Percentiles rank a stretch among this genome's conserved stretches.
phyloP scores from a whole-genome alignment of 1,140 invertebrate species.

The Orius insidiosus region DNA sequence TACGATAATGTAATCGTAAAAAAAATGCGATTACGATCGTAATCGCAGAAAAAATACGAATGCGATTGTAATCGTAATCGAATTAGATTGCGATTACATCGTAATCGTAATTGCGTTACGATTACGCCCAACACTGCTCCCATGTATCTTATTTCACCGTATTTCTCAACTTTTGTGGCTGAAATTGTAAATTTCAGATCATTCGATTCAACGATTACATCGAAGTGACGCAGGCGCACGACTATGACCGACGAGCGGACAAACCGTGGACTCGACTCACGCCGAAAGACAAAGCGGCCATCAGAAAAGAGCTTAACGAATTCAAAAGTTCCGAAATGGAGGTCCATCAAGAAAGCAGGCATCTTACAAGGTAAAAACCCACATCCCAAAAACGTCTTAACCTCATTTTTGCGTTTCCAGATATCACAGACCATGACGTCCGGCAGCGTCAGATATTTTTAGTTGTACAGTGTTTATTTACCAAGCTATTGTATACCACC shows the following conservation, averaged over 20 bases:
- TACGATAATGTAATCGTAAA: too few species aligned
- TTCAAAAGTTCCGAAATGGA: slow-evolving; percentile 99
- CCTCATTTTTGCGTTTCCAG: slow-evolving; percentile 8
- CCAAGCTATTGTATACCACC: slow-evolving; percentile 15
- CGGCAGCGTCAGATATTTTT: slow-evolving; percentile 5
- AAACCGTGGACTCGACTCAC: slow-evolving; percentile 98
- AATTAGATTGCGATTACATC: too few species aligned
- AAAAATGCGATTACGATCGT: too few species aligned
- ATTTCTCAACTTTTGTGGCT: neutral
- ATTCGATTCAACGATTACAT: slow-evolving; percentile 99
- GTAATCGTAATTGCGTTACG: too few species aligned
- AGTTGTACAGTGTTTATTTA: slow-evolving; percentile 17
- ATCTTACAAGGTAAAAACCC: slow-evolving; percentile 81
- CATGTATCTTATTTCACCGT: neutral
- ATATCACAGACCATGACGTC: slow-evolving; percentile 17
- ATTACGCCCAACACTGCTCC: neutral
- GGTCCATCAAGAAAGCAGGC: slow-evolving; percentile 95
- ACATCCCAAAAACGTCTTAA: too few species aligned
- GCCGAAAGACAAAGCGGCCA: slow-evolving; percentile 96
- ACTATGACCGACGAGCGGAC: slow-evolving; percentile 88
- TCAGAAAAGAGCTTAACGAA: slow-evolving; percentile 97
- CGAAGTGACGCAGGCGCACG: slow-evolving; percentile 92
- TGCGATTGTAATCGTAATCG: too few species aligned
- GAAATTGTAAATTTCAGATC: slow-evolving; percentile 43
- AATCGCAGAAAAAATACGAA: too few species aligned